Evolutionary conservation across 2,888 invertebrate species (phyloP).

Genomic region (Junonia oenone): DNA sequence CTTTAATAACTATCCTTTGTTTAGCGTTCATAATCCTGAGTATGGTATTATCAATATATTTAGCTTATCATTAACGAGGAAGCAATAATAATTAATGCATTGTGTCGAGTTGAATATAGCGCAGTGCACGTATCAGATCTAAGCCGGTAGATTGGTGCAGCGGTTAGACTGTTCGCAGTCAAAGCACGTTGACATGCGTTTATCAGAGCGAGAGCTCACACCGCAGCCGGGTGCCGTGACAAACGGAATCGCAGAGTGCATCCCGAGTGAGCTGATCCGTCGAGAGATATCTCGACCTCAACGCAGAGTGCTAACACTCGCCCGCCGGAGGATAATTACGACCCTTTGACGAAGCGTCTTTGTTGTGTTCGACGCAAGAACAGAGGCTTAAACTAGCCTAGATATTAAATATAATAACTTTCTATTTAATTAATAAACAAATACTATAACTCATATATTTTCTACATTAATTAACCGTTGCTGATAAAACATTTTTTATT

Average conservation of each 20-base stretch:
- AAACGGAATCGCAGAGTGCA: slow-evolving; percentile 77
- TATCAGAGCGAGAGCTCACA: slow-evolving; percentile 68
- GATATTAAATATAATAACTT: slow-evolving; percentile 19
- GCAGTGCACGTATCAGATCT: slow-evolving; percentile 30
- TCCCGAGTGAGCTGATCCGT: slow-evolving; percentile 75
- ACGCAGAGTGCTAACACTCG: slow-evolving; percentile 71
- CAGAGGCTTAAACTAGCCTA: slow-evolving; percentile 46
- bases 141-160: slow-evolving; percentile 46
- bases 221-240: slow-evolving; percentile 67
- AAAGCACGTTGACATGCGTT: slow-evolving; percentile 73
- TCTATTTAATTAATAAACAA: no score
- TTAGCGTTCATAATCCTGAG: background rate
- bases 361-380: slow-evolving; percentile 50
- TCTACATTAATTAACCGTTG: no score
- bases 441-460: no score
- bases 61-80: slow-evolving; percentile 4
- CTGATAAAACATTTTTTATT: no score
- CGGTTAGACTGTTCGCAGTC: slow-evolving; percentile 56
- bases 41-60: background rate
- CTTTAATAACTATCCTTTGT: background rate
- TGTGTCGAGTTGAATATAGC: slow-evolving; percentile 5
- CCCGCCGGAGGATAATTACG: slow-evolving; percentile 70
- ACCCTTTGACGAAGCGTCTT: slow-evolving; percentile 66
- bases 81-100: slow-evolving; percentile 17
- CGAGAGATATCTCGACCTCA: slow-evolving; percentile 72